Evolutionary conservation across 2,113 vertebrate species (phyloP), one percentile per base, ranked within the genome.

Genomic region (Empidonax traillii): DNA sequence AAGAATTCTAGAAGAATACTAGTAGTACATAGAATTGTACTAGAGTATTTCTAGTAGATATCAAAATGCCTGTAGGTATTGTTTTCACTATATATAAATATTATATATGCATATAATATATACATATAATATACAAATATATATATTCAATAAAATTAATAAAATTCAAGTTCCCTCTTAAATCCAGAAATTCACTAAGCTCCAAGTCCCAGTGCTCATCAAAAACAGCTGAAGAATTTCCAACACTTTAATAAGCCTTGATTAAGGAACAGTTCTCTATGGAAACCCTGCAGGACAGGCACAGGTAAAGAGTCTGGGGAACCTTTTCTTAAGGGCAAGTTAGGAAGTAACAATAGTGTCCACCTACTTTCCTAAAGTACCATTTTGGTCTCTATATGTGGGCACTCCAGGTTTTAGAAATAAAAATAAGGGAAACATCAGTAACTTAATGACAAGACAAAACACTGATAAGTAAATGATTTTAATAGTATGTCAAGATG

Each of bases 401-500:
- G 44, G 68, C 18, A 65, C 47, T 85, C 46, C 37, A 73, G 46
- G 73, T 63, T 96, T 89, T 44, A 52, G 72, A 96, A 94, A 78
- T 69, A 85, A 89, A 96, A 94, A 95, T 96, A 97, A 95, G 75
- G 61, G 91, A 95, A 96, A 74, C 80, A 80, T 58, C 53, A 79
- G 76, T 72, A 95, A 91, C 56, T 46, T 85, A 88, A 94, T 51
- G 88, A 90, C 89, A 96, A 97, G 94, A 90, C 91, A 97, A 97
- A 97, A 97, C 76, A 90, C 65, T 94, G 93, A 97, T 96, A 97
- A 98, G 97, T 95, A 97, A 97, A 97, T 96, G 2, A 97, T 92
- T 97, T 96, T 96, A 97, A 93, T 97, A 93, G 90, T 47, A 46
- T 96, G 96, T 95, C 97, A 98, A 97, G 91, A 97, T 98, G 96